Conservation (phyloP, 2,888 invertebrate species). For the Tinea trinotella region DNA sequence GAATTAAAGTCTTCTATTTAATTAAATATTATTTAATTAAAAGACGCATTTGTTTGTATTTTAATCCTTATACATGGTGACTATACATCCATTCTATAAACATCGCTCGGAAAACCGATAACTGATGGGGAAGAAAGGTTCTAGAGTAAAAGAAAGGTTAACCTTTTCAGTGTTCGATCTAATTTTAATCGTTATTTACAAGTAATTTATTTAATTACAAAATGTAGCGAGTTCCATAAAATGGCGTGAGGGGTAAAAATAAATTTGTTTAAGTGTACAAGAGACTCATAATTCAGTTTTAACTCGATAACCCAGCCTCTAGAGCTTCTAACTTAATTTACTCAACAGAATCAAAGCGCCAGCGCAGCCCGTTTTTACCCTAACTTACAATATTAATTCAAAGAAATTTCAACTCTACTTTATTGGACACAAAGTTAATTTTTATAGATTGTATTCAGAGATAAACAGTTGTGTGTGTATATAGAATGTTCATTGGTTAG, state of each 20-base stretch:
- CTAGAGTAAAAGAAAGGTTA: too few relatives aligned
- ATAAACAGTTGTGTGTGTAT: neutral
- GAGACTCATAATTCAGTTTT: constrained; percentile 56
- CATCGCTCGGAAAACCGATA: too few relatives aligned
- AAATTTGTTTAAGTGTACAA: constrained; percentile 45
- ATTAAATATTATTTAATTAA: too few relatives aligned
- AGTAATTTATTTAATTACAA: constrained; percentile 2
- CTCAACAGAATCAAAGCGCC: constrained; percentile 38
- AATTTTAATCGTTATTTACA: constrained; percentile 10
- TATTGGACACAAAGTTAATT: neutral
- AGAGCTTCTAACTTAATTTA: constrained; percentile 43
- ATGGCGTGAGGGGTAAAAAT: constrained; percentile 23
- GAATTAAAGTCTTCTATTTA: too few relatives aligned
- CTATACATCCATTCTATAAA: too few relatives aligned
- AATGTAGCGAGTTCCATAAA: neutral
- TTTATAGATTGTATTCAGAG: neutral
- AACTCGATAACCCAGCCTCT: constrained; percentile 47
- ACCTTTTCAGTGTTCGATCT: neutral
- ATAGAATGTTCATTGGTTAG: constrained; percentile 45
- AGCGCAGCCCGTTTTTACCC: constrained; percentile 21
- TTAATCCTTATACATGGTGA: too few relatives aligned
- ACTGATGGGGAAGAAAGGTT: too few relatives aligned
- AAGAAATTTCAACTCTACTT: neutral
- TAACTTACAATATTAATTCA: constrained; percentile 19
- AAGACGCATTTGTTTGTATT: too few relatives aligned